Evolutionary conservation across 2,888 invertebrate species (phyloP).

Genomic region (Euphydryas editha): DNA sequence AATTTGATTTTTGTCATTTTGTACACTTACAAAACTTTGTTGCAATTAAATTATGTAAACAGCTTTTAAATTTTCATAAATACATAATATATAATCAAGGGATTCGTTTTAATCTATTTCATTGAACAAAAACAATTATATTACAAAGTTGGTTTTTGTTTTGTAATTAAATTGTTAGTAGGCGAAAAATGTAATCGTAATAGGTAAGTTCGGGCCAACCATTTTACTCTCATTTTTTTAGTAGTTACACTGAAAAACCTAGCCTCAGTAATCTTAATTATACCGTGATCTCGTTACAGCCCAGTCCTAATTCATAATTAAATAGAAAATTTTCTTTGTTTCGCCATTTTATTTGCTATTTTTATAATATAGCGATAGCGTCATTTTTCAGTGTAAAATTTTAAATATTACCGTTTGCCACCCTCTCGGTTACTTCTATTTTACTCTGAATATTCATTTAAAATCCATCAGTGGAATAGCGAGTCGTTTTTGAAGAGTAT

Average conservation of each 20-base stretch:
- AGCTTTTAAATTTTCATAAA: too few relatives aligned
- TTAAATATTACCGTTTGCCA: constrained; percentile 66
- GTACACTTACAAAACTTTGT: neutral
- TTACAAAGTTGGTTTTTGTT: neutral
- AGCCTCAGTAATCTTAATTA: constrained; percentile 82
- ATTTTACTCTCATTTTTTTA: constrained; percentile 71
- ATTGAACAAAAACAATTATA: too few relatives aligned
- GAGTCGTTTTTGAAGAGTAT: constrained; percentile 71
- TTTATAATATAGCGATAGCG: constrained; percentile 74
- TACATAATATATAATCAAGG: too few relatives aligned
- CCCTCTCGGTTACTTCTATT: constrained; percentile 65
- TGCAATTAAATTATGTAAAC: too few relatives aligned
- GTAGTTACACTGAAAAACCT: constrained; percentile 68
- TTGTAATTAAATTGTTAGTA: constrained; percentile 37
- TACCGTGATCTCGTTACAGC: constrained; percentile 81
- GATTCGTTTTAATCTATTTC: too few relatives aligned
- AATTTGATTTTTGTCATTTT: neutral
- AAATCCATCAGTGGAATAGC: constrained; percentile 74
- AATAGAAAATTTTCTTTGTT: constrained; percentile 76
- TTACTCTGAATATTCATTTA: constrained; percentile 80
- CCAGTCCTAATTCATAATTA: constrained; percentile 81
- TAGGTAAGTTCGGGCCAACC: constrained; percentile 59
- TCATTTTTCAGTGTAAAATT: constrained; percentile 67
- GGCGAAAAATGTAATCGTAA: constrained; percentile 42
- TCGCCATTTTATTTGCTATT: constrained; percentile 79